Conservation (phyloP, 1,140 invertebrate genomes). For the Bemisia tabaci region DNA sequence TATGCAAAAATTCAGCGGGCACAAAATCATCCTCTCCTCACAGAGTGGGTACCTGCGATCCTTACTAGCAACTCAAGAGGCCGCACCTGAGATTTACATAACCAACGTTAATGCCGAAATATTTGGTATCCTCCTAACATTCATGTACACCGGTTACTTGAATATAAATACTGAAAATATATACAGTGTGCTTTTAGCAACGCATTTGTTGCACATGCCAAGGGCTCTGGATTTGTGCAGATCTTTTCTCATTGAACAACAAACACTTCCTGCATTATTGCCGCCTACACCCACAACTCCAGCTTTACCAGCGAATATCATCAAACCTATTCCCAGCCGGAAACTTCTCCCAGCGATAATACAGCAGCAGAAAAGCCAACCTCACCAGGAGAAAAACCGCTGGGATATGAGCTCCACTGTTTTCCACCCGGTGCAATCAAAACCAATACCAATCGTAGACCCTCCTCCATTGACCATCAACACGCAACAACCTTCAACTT, state of each 20-base stretch:
- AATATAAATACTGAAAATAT: conserved; percentile 55
- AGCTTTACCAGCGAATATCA: conserved; percentile 22
- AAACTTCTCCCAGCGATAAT: conserved; percentile 11
- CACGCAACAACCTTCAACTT: conserved; percentile 6
- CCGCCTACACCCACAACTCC: conserved; percentile 6
- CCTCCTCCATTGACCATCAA: neutral
- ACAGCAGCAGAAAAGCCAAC: conserved; percentile 7
- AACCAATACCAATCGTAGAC: neutral
- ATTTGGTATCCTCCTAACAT: conserved; percentile 54
- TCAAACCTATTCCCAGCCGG: conserved; percentile 35
- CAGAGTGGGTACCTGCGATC: conserved; percentile 56
- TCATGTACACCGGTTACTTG: conserved; percentile 61
- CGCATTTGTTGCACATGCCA: conserved; percentile 61
- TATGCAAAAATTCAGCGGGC: conserved; percentile 29
- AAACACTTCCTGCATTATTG: conserved; percentile 6
- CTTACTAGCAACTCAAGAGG: conserved; percentile 31
- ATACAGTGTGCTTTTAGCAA: conserved; percentile 54
- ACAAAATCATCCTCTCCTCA: conserved; percentile 45
- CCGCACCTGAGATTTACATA: conserved; percentile 30
- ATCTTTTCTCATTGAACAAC: conserved; percentile 31
- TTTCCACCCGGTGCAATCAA: conserved; percentile 5
- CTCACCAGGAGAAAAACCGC: neutral
- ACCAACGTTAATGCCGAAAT: conserved; percentile 48
- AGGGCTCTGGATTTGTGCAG: conserved; percentile 52
- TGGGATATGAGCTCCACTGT: neutral